Conservation (phyloP, 2,797 vertebrate species). For the Brotula barbata region DNA sequence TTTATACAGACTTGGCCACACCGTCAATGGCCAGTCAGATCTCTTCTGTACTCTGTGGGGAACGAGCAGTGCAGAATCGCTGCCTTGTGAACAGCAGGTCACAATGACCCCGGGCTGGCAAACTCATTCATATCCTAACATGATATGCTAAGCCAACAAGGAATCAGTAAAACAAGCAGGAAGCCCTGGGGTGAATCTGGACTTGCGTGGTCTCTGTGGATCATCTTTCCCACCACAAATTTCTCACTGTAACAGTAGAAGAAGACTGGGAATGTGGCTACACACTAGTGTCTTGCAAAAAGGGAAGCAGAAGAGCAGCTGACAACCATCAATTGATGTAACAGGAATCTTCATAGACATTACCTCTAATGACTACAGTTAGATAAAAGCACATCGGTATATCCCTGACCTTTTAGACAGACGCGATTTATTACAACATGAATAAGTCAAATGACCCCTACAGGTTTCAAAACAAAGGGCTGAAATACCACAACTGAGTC, state of each 20-base stretch:
- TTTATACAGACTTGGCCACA: conserved; percentile 10
- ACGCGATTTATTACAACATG: neutral
- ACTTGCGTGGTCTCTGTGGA: conserved; percentile 14
- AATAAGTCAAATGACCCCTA: neutral
- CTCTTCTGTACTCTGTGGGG: conserved; percentile 10
- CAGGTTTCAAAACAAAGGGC: neutral
- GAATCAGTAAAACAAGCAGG: conserved; percentile 37
- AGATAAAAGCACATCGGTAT: neutral
- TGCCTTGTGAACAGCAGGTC: conserved; percentile 41
- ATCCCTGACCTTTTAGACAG: neutral
- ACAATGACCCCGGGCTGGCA: conserved; percentile 41
- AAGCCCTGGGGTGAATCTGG: conserved; percentile 32
- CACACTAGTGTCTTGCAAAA: conserved; percentile 8
- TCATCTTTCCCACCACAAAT: conserved; percentile 21
- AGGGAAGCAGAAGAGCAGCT: neutral
- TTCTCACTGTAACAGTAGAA: conserved; percentile 6
- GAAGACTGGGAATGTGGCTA: neutral
- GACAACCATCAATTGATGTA: neutral
- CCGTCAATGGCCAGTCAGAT: conserved; percentile 17
- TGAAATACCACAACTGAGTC: conserved; percentile 3
- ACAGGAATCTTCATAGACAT: neutral
- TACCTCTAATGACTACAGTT: neutral
- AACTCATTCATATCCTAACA: conserved; percentile 45
- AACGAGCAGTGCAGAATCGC: conserved; percentile 32
- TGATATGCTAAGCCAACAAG: conserved; percentile 49